Base-by-base conservation (phyloP, 2,797 vertebrate genomes). In the Monodelphis domestica region DNA sequence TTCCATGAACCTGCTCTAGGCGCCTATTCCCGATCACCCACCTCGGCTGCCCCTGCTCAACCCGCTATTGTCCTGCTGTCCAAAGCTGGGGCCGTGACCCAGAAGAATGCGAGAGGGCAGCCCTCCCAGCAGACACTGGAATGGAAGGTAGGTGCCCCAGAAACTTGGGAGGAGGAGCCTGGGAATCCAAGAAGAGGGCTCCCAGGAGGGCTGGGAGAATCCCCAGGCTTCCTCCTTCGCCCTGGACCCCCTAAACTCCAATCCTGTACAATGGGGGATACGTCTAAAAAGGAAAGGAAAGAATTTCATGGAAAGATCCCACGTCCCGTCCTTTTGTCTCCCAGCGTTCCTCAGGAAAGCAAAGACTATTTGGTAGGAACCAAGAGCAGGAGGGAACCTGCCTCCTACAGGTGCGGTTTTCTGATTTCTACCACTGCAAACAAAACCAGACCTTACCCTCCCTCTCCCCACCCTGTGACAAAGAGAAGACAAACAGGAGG, bases 31-130 rank as follows among this genome's bases (percentile, higher is more conserved):
- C 11, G 2, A 78, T 91, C 0, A 14, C 56, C 93, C 89, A 26
- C 33, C 59, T 93, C 94, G 0, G 15, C 28, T 0, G 53, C 89
- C 78, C 57, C 59, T 1, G 24, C 33, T 91, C 93, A 0, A 63
- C 2, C 50, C 88, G 63, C 95, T 95, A 97, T 98, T 98, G 98
- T 98, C 96, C 92, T 50, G 3, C 38, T 24, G 70, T 94, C 94
- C 28, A 26, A 90, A 95, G 95, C 91, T 5, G 90, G 95, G 98
- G 98, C 98, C 98, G 90, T 98, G 98, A 98, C 98, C 98, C 94
- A 94, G 97, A 92, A 53, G 12, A 92, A 96, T 95, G 97, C 91
- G 17, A 97, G 17, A 97, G 97, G 95, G 55, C 92, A 38, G 94
- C 91, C 91, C 97, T 96, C 29, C 52, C 90, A 94, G 94, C 94